These are phyloP conservation scores for Corticium candelabrum DNA, from an alignment of 37 sponge, comb jelly and placozoan genomes.

Conservation along the genomic window DNA sequence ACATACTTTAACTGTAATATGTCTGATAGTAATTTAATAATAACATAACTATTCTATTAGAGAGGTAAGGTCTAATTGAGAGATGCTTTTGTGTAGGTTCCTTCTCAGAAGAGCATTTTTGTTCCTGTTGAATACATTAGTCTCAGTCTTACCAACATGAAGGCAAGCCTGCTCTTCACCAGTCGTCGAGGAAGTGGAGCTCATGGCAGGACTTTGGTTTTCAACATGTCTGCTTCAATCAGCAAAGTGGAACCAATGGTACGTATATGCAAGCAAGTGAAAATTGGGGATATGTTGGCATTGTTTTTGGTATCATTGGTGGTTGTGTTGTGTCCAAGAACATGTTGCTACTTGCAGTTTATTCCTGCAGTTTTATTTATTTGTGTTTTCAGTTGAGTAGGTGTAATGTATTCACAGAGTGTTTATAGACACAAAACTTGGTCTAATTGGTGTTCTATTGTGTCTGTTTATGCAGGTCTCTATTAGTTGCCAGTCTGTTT, in stretches of 20 bases:
- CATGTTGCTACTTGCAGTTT: neutral
- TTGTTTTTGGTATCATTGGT: neutral
- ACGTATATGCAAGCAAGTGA: neutral
- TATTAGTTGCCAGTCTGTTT: constrained; percentile 1
- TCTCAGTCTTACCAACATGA: neutral
- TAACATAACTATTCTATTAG: too few relatives aligned
- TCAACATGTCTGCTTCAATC: constrained; percentile 31
- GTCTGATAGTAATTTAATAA: too few relatives aligned
- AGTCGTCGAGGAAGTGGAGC: constrained; percentile 18
- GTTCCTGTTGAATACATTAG: constrained; percentile 23
- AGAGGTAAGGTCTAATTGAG: too few relatives aligned
- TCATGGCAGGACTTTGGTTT: constrained; percentile 38
- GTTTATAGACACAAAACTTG: too few relatives aligned
- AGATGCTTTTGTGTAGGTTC: constrained; percentile 21
- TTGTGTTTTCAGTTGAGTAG: too few relatives aligned
- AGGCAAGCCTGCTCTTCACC: constrained; percentile 43
- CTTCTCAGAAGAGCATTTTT: neutral
- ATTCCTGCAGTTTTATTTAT: neutral
- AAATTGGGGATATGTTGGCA: neutral
- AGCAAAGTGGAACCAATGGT: constrained; percentile 53
- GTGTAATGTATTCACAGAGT: too few relatives aligned
- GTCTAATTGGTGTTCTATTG: too few relatives aligned
- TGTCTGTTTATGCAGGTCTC: constrained; percentile 14
- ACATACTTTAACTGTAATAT: too few relatives aligned
- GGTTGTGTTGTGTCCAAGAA: neutral